A percentile compares a stretch with the other conserved stretches of the same genome.
Conservation (phyloP, 2,888 invertebrate genomes). For the Xestobium rufovillosum region DNA sequence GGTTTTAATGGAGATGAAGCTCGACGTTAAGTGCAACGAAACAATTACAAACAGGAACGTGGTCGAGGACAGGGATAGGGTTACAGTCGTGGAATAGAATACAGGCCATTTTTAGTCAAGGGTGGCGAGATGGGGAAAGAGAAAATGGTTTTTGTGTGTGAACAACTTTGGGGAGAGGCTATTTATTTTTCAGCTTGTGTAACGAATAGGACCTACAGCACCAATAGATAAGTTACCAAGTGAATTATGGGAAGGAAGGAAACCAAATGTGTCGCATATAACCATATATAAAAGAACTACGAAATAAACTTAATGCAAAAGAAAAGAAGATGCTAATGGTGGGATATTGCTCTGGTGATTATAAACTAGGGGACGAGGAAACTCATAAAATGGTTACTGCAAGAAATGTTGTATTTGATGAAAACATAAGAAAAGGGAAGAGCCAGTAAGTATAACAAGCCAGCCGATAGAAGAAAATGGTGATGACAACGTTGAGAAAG, state of each 20-base stretch:
- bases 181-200: conserved; percentile 10
- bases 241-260: conserved; percentile 8
- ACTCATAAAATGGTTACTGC: conserved; percentile 8
- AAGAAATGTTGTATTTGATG: conserved; percentile 15
- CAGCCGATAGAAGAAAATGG: no score
- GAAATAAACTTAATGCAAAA: conserved; percentile 15
- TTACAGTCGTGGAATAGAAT: no score
- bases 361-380: conserved; percentile 15
- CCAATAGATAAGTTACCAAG: conserved; percentile 9
- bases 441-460: no score
- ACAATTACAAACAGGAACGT: no score
- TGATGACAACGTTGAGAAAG: conserved; percentile 5
- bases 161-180: conserved; percentile 18
- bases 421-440: conserved; percentile 9
- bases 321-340: conserved; percentile 14
- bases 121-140: no score
- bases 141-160: no score
- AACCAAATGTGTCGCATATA: conserved; percentile 11
- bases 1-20: no score
- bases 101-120: no score
- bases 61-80: no score
- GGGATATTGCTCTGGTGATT: conserved; percentile 14
- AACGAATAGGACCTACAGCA: conserved; percentile 13
- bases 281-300: conserved; percentile 10
- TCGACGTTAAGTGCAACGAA: no score